Conservation (phyloP, 2,888 invertebrate genomes). For the Xestia rhomboidea region DNA sequence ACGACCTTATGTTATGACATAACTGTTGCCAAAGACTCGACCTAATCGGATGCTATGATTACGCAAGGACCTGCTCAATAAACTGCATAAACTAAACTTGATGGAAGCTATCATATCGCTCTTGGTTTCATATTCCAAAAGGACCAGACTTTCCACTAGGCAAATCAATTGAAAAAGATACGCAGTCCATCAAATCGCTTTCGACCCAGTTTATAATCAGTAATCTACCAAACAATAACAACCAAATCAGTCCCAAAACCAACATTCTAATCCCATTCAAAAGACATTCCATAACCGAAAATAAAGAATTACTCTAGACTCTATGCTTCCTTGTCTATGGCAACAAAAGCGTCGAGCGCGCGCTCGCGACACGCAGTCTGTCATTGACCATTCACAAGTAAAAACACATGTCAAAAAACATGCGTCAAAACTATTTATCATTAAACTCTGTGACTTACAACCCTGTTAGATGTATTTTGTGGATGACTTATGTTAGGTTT, state of each 20-base stretch:
- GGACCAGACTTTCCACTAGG: accelerated
- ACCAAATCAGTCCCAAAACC: slow-evolving; percentile 42
- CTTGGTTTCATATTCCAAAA: neutral
- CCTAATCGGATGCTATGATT: neutral
- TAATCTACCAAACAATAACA: slow-evolving; percentile 48
- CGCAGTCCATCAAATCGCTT: neutral
- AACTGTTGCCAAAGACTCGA: neutral
- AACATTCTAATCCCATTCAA: slow-evolving; percentile 65
- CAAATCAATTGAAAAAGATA: slow-evolving; percentile 1
- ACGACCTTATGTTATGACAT: neutral
- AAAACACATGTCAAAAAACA: slow-evolving; percentile 71
- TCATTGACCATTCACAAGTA: slow-evolving; percentile 73
- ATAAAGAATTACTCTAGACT: slow-evolving; percentile 69
- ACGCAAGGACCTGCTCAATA: neutral
- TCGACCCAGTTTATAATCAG: slow-evolving; percentile 27
- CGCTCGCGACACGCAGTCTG: slow-evolving; percentile 81
- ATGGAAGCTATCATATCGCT: neutral
- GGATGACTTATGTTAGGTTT: slow-evolving; percentile 68
- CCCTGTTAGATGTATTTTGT: slow-evolving; percentile 72
- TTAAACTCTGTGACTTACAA: slow-evolving; percentile 69
- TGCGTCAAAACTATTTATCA: slow-evolving; percentile 77
- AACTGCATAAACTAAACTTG: neutral
- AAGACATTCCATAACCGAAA: slow-evolving; percentile 75
- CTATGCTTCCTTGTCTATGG: slow-evolving; percentile 76
- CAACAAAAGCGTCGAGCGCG: slow-evolving; percentile 75